These are phyloP conservation scores for Elaphurus davidianus DNA, from an alignment of 2,113 vertebrate species.

Conservation along the genomic window DNA sequence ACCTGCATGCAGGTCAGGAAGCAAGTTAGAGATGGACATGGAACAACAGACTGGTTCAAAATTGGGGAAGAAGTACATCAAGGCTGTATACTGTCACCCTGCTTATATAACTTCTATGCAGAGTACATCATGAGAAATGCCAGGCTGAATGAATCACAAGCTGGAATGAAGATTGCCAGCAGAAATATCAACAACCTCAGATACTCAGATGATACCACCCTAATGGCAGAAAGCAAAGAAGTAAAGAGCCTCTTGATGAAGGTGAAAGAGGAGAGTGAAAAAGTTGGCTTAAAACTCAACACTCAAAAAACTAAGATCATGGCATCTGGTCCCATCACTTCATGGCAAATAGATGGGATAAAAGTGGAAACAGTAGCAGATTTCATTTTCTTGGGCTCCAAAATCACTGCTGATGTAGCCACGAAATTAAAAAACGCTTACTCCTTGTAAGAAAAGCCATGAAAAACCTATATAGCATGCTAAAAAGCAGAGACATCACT, in stretches of 20 bases:
- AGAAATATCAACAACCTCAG: background rate
- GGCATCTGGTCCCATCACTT: background rate
- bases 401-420: background rate
- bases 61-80: background rate
- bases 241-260: background rate
- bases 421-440: background rate
- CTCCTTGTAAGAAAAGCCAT: background rate
- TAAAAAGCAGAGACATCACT: background rate
- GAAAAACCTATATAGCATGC: background rate
- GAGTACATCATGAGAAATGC: background rate
- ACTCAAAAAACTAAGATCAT: background rate
- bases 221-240: background rate
- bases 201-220: background rate
- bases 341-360: background rate
- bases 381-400: background rate
- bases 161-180: background rate
- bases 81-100: background rate
- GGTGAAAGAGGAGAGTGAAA: background rate
- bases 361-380: background rate
- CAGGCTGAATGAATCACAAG: background rate
- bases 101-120: background rate
- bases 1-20: background rate
- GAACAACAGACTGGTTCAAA: background rate
- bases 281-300: background rate
- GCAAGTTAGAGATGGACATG: background rate